These are phyloP conservation scores for Taeniopygia guttata DNA, from an alignment of 2,797 vertebrate genomes.

Conservation along the genomic window DNA sequence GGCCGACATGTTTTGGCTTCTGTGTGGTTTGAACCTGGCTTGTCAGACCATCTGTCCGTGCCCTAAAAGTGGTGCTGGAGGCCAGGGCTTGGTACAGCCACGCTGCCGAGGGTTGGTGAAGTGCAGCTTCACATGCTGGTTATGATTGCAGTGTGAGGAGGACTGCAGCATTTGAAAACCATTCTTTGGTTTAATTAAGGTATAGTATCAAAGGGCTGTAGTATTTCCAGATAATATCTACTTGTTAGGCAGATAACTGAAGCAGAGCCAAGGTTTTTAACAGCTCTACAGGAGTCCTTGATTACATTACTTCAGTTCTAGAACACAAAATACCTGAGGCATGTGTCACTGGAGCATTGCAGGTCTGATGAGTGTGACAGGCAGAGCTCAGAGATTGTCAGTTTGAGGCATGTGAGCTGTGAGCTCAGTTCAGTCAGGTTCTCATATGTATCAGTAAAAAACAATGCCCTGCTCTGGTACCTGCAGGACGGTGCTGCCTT, in stretches of 20 bases:
- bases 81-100: not conserved
- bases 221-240: constrained; percentile 48
- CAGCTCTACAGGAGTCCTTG: not conserved
- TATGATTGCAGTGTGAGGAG: not conserved
- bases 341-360: not conserved
- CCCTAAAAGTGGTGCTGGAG: not conserved
- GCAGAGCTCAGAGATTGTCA: not conserved
- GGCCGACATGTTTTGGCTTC: not conserved
- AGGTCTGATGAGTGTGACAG: not conserved
- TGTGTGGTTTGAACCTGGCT: not conserved
- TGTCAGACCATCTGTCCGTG: not conserved
- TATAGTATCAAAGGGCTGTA: constrained; percentile 10
- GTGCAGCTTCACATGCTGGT: not conserved
- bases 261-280: constrained; percentile 31
- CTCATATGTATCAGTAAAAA: not conserved
- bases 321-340: constrained; percentile 36
- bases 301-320: constrained; percentile 30
- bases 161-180: not conserved
- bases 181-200: constrained; percentile 21
- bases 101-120: not conserved
- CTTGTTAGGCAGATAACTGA: constrained; percentile 53
- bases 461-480: not conserved
- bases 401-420: not conserved
- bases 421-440: not conserved
- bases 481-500: not conserved